Percentiles rank a stretch among this genome's conserved stretches.
Conservation (phyloP, 35 echinoderm and acorn worm species). For the Apostichopus japonicus region DNA sequence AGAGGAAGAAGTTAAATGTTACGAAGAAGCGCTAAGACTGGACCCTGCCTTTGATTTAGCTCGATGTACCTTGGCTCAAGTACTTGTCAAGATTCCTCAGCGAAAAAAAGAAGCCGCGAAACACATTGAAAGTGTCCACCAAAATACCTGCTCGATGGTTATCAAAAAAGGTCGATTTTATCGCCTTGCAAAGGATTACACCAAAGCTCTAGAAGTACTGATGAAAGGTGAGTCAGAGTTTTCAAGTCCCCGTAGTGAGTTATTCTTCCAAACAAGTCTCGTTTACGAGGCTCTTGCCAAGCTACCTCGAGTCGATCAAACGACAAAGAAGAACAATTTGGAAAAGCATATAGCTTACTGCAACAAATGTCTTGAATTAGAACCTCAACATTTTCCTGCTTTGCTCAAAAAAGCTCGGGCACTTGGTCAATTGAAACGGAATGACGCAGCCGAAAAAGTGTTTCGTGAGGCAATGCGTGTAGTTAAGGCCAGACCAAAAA, state of each 20-base stretch:
- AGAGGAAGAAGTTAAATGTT: not conserved
- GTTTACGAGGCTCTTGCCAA: not conserved
- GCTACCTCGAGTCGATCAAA: not conserved
- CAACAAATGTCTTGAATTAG: slow-evolving; percentile 1
- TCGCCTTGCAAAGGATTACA: not conserved
- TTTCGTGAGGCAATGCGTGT: not conserved
- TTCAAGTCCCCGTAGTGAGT: not conserved
- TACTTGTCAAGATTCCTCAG: not conserved
- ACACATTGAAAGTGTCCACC: not conserved
- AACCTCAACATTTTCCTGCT: not conserved
- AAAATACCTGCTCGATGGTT: not conserved
- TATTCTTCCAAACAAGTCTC: not conserved
- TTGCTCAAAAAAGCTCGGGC: not conserved
- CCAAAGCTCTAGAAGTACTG: not conserved
- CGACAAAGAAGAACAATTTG: not conserved
- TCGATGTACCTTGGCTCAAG: not conserved
- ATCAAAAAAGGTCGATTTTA: slow-evolving; percentile 15
- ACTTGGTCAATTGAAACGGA: not conserved
- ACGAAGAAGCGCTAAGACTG: not conserved
- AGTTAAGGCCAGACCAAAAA: not conserved
- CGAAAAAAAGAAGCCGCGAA: not conserved
- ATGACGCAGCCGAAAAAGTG: not conserved
- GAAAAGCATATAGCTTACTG: not conserved
- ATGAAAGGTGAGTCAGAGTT: not conserved
- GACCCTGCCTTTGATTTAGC: not conserved